Evolutionary conservation across 2,888 invertebrate genomes (phyloP).

Genomic region (Dysmachus trigonus): DNA sequence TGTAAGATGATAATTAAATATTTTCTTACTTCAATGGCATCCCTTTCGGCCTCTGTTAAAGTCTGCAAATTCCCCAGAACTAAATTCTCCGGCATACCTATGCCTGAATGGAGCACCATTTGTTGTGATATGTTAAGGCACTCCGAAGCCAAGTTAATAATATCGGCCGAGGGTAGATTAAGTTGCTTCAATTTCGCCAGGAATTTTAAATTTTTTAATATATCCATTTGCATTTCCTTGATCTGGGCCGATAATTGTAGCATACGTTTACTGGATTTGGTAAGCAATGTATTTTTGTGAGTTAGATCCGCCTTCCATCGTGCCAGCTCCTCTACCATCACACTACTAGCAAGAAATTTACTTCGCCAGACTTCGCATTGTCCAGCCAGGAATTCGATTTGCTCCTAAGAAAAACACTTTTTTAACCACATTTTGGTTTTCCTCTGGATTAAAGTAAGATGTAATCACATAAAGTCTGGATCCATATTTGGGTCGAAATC

Average conservation of each 20-base stretch:
- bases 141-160: constrained; percentile 61
- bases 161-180: constrained; percentile 61
- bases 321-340: constrained; percentile 92
- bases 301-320: constrained; percentile 83
- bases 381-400: constrained; percentile 91
- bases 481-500: too few relatives aligned
- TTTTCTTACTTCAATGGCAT: constrained; percentile 57
- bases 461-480: too few relatives aligned
- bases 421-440: not conserved
- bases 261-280: constrained; percentile 60
- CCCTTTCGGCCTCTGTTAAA: constrained; percentile 61
- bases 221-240: constrained; percentile 63
- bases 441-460: too few relatives aligned
- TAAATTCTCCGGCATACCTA: constrained; percentile 62
- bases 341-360: constrained; percentile 93
- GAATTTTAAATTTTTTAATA: constrained; percentile 62
- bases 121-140: constrained; percentile 63
- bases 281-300: constrained; percentile 65
- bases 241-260: constrained; percentile 61
- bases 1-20: not conserved
- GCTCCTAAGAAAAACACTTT: constrained; percentile 69
- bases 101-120: constrained; percentile 62
- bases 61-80: constrained; percentile 58
- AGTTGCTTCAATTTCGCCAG: constrained; percentile 60
- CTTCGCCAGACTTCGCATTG: constrained; percentile 97